Conservation (phyloP, 2,888 invertebrate genomes). For the Acrobasis suavella region DNA sequence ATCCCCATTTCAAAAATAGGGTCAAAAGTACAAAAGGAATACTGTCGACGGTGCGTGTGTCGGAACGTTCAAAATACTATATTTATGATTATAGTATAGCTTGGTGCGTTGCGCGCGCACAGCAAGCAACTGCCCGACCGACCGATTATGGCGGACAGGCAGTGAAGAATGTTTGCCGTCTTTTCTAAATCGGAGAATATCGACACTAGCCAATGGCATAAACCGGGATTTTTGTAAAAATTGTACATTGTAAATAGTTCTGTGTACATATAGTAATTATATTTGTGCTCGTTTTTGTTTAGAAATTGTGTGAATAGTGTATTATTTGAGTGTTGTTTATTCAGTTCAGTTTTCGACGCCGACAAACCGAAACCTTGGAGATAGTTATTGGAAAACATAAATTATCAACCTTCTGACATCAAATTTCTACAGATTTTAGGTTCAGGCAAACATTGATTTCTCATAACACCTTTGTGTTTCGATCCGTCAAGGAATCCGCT, state of each 20-base stretch:
- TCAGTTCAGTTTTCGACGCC: constrained; percentile 84
- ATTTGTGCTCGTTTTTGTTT: constrained; percentile 84
- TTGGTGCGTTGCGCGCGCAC: constrained; percentile 83
- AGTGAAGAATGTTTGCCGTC: constrained; percentile 79
- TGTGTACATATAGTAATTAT: constrained; percentile 88
- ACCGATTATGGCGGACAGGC: constrained; percentile 81
- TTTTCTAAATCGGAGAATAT: constrained; percentile 84
- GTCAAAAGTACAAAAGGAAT: background rate
- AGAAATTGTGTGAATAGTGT: constrained; percentile 84
- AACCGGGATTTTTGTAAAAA: constrained; percentile 84
- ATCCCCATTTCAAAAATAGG: too few relatives aligned
- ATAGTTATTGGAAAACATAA: constrained; percentile 71
- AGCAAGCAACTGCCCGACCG: constrained; percentile 77
- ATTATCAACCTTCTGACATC: constrained; percentile 48
- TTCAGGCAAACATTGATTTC: constrained; percentile 50
- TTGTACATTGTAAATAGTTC: constrained; percentile 88
- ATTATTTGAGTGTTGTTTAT: constrained; percentile 82
- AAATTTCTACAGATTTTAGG: constrained; percentile 43
- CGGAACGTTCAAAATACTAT: constrained; percentile 27
- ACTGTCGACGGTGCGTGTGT: background rate
- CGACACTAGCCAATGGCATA: constrained; percentile 86
- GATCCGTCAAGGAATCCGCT: constrained; percentile 80
- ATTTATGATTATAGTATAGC: constrained; percentile 76
- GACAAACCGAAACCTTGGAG: constrained; percentile 74
- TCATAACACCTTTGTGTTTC: constrained; percentile 79